phyloP scores from a whole-genome alignment of 2,797 vertebrate genomes.

The Saxicola maurus region DNA sequence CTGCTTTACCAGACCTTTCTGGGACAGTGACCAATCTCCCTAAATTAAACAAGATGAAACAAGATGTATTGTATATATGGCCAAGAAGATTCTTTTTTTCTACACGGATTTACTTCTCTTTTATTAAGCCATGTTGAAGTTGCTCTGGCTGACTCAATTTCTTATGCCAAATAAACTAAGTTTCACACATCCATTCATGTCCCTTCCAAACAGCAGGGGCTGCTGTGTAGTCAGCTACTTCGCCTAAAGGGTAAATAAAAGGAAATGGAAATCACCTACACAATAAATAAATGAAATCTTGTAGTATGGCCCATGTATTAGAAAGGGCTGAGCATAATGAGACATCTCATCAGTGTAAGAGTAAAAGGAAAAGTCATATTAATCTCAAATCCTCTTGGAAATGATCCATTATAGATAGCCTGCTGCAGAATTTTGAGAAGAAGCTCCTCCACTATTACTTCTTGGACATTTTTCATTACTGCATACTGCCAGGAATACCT shows the following conservation, averaged over 20 bases:
- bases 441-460: not conserved
- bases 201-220: conserved; percentile 19
- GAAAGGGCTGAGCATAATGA: conserved; percentile 32
- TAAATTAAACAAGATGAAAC: not conserved
- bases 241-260: not conserved
- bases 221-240: conserved; percentile 1
- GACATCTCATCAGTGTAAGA: conserved; percentile 28
- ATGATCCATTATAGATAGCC: conserved; percentile 18
- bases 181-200: not conserved
- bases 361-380: conserved; percentile 24
- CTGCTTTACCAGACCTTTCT: not conserved
- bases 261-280: conserved; percentile 24
- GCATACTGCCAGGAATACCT: not conserved
- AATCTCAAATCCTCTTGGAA: conserved; percentile 22
- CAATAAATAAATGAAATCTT: conserved; percentile 46
- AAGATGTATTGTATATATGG: not conserved
- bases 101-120: not conserved
- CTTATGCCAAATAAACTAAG: not conserved
- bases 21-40: not conserved
- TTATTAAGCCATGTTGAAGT: not conserved
- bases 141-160: not conserved
- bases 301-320: not conserved
- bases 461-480: conserved; percentile 28
- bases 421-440: conserved; percentile 13
- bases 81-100: not conserved